Conservation (phyloP, 2,888 invertebrate genomes). For the Dicyrtoma fusca region DNA sequence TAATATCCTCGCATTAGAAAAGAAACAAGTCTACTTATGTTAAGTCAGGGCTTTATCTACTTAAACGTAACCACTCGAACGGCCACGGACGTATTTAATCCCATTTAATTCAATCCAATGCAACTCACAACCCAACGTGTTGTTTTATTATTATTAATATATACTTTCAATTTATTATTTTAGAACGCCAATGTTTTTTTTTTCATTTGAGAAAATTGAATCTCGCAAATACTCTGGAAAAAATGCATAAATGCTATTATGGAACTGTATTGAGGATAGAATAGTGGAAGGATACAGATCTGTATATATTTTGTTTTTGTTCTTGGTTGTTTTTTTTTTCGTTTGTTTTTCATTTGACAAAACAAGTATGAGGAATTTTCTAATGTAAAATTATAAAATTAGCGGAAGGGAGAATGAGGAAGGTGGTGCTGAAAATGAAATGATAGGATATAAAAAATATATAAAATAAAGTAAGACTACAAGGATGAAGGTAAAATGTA, state of each 20-base stretch:
- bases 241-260: background rate
- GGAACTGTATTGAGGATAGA: background rate
- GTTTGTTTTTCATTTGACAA: background rate
- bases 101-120: no score
- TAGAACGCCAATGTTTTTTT: background rate
- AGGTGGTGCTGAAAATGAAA: constrained; percentile 31
- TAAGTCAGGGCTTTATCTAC: no score
- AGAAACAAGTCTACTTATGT: background rate
- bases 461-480: no score
- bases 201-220: background rate
- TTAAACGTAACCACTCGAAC: no score
- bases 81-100: no score
- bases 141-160: background rate
- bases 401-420: background rate
- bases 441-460: no score
- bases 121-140: background rate
- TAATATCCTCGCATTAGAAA: background rate
- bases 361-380: background rate
- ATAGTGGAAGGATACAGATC: background rate
- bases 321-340: background rate
- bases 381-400: background rate
- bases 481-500: no score
- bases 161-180: background rate
- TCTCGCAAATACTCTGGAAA: constrained; percentile 13
- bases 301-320: background rate